Conservation (phyloP, 2,113 vertebrate genomes). For the Hippolais icterina region DNA sequence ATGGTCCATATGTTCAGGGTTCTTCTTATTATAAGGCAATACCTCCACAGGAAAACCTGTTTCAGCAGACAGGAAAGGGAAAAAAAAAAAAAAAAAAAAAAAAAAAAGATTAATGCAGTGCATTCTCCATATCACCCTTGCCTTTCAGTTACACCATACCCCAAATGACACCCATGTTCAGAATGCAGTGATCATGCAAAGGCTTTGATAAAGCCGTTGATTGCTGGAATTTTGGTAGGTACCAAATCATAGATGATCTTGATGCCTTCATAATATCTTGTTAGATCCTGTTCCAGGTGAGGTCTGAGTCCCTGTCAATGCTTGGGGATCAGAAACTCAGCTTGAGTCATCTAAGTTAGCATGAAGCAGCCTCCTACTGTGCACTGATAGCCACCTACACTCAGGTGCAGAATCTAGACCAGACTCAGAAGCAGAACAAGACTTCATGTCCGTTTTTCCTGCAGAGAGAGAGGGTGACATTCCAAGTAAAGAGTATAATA, state of each 20-base stretch:
- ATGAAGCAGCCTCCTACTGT: not conserved
- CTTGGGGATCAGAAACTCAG: not conserved
- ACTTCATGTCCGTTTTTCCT: not conserved
- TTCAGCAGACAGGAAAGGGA: not conserved
- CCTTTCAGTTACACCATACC: not conserved
- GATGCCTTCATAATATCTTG: not conserved
- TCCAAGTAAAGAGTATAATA: not conserved
- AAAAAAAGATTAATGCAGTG: not conserved
- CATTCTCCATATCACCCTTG: not conserved
- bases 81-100: not conserved
- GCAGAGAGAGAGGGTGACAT: not conserved
- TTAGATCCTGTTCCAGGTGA: not conserved
- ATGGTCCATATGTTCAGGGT: not conserved
- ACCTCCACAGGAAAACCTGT: not conserved
- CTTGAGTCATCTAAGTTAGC: not conserved
- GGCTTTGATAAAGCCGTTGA: not conserved
- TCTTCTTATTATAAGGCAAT: not conserved
- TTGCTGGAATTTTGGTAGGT: not conserved
- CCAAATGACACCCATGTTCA: not conserved
- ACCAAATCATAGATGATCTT: not conserved
- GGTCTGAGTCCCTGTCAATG: not conserved
- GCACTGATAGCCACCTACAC: not conserved
- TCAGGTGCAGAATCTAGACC: not conserved
- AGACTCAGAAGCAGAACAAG: not conserved
- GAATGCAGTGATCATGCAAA: not conserved